phyloP scores from a whole-genome alignment of 2,888 invertebrate genomes.

The Agriotes lineatus region DNA sequence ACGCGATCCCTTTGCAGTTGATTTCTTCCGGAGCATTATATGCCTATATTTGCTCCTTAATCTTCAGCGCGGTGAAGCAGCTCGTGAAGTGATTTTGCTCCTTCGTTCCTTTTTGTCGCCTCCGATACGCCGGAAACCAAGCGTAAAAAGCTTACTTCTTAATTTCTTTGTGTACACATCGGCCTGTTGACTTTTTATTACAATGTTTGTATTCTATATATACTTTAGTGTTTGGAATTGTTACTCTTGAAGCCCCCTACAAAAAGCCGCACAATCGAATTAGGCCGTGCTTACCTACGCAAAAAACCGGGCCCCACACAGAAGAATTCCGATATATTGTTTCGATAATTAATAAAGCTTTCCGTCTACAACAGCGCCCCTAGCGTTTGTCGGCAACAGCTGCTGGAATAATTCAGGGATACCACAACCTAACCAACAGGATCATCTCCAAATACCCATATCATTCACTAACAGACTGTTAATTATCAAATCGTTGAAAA shows the following conservation, averaged over 20 bases:
- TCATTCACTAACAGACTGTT: conserved; percentile 40
- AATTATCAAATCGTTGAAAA: conserved; percentile 35
- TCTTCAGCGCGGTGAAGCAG: conserved; percentile 18
- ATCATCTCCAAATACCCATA: conserved; percentile 43
- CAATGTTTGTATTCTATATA: conserved; percentile 33
- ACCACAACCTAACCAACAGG: conserved; percentile 47
- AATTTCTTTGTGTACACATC: conserved; percentile 40
- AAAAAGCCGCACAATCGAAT: conserved; percentile 11
- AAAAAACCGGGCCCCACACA: neutral
- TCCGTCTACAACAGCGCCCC: conserved; percentile 51
- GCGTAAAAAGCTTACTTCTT: conserved; percentile 38
- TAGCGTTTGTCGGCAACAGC: conserved; percentile 55
- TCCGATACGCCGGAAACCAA: conserved; percentile 27
- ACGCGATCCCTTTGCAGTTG: neutral
- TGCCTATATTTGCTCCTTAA: conserved; percentile 20
- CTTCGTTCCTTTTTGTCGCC: conserved; percentile 19
- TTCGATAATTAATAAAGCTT: conserved; percentile 44
- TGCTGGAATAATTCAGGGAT: conserved; percentile 52
- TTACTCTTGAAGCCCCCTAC: conserved; percentile 9
- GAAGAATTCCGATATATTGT: conserved; percentile 38
- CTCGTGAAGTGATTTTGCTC: conserved; percentile 17
- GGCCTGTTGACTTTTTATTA: conserved; percentile 37
- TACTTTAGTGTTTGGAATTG: conserved; percentile 22
- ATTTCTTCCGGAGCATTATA: conserved; percentile 10
- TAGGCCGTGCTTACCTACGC: conserved; percentile 18